These are phyloP conservation scores for Andrena minutula DNA, from an alignment of 2,888 invertebrate species.

Conservation along the genomic window DNA sequence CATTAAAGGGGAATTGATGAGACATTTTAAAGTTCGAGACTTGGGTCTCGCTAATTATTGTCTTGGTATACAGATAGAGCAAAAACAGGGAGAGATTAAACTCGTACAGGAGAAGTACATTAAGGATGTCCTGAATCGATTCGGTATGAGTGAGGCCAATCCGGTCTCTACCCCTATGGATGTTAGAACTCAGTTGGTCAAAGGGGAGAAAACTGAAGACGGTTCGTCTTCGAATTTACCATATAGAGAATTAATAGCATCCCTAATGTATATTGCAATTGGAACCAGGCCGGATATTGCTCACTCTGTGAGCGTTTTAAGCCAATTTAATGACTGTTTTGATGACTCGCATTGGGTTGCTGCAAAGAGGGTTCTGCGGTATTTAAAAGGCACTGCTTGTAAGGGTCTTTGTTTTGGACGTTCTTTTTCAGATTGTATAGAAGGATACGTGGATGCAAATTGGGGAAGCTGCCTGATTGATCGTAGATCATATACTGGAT, in stretches of 20 bases:
- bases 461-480: conserved; percentile 4
- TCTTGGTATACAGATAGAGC: conserved; percentile 3
- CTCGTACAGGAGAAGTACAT: not conserved
- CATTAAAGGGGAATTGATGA: not conserved
- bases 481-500: conserved; percentile 1
- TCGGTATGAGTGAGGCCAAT: not conserved
- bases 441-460: not conserved
- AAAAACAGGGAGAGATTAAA: not conserved
- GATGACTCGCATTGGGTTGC: not conserved
- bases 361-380: not conserved
- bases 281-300: conserved; percentile 2
- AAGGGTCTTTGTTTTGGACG: not conserved
- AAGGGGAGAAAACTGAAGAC: not conserved
- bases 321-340: conserved; percentile 3
- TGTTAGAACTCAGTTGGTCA: not conserved
- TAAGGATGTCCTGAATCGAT: not conserved
- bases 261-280: not conserved
- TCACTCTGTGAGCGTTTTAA: not conserved
- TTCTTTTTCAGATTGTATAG: not conserved
- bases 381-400: not conserved
- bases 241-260: not conserved
- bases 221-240: not conserved
- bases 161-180: conserved; percentile 5
- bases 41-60: not conserved
- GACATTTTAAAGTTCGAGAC: not conserved